Percentiles rank a stretch among this genome's conserved stretches.
phyloP scores from a whole-genome alignment of 2,113 vertebrate genomes.

The Pseudopodoces humilis region DNA sequence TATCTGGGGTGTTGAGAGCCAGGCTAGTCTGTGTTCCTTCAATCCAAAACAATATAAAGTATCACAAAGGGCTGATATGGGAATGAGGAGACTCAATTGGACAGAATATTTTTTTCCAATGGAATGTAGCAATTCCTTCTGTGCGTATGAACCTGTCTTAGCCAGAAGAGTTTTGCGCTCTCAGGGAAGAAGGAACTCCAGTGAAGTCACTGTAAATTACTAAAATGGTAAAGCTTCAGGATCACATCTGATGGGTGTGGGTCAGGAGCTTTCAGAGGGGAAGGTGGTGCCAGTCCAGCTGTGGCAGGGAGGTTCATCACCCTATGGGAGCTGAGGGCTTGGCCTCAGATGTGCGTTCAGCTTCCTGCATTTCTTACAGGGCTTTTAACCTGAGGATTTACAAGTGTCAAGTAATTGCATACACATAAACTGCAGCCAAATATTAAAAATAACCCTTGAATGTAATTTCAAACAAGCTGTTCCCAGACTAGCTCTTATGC shows the following conservation, averaged over 20 bases:
- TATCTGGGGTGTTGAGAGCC: slow-evolving; percentile 29
- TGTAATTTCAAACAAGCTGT: neutral
- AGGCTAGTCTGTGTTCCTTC: slow-evolving; percentile 1
- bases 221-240: neutral
- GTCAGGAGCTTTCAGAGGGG: fast-evolving
- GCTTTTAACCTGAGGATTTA: slow-evolving; percentile 20
- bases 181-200: neutral
- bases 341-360: neutral
- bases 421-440: neutral
- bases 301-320: neutral
- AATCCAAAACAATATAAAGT: neutral
- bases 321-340: neutral
- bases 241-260: neutral
- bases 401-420: slow-evolving; percentile 30
- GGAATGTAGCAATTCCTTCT: neutral
- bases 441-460: neutral
- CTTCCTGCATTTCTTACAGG: slow-evolving; percentile 2
- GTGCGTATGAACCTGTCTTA: neutral
- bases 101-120: neutral
- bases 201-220: neutral
- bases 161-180: neutral
- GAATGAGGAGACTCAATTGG: neutral
- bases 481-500: neutral
- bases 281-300: neutral
- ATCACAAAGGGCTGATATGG: neutral